These are phyloP conservation scores for Imbricaverruca yamaguchii DNA, from an alignment of 2,888 invertebrate genomes.

Conservation along the genomic window DNA sequence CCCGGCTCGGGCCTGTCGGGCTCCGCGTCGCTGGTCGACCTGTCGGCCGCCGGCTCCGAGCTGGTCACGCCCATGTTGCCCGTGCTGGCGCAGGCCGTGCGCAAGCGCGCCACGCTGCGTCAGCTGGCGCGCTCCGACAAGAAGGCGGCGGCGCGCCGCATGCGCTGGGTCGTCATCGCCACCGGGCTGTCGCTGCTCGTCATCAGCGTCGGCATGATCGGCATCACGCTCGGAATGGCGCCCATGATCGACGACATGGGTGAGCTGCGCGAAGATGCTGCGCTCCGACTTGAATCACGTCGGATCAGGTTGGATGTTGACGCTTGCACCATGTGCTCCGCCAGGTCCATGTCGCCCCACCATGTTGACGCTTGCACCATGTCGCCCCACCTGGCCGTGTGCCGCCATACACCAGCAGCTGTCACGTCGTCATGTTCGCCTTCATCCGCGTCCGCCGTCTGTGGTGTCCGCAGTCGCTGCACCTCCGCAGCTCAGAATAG, in stretches of 20 bases:
- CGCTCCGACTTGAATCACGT: too few species aligned
- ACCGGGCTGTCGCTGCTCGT: slow-evolving; percentile 79
- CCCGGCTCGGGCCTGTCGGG: slow-evolving; percentile 27
- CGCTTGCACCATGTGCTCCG: too few species aligned
- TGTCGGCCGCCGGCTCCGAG: slow-evolving; percentile 13
- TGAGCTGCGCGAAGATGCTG: slow-evolving; percentile 49
- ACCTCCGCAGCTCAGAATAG: too few species aligned
- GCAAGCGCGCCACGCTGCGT: slow-evolving; percentile 46
- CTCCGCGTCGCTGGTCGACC: slow-evolving; percentile 24
- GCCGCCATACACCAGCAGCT: too few species aligned
- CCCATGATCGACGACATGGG: slow-evolving; percentile 94
- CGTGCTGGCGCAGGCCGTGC: slow-evolving; percentile 62
- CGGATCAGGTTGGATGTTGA: too few species aligned
- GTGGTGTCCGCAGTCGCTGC: too few species aligned
- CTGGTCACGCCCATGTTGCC: slow-evolving; percentile 43
- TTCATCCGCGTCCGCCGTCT: too few species aligned
- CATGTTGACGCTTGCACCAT: too few species aligned
- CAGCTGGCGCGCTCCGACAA: slow-evolving; percentile 43
- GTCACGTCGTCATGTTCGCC: too few species aligned
- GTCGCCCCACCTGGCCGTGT: too few species aligned
- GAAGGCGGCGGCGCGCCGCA: slow-evolving; percentile 74
- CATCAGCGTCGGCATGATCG: slow-evolving; percentile 81
- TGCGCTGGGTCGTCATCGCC: slow-evolving; percentile 83
- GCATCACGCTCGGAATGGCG: slow-evolving; percentile 85
- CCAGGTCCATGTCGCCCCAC: too few species aligned